Evolutionary conservation across 2,888 invertebrate species (phyloP), one percentile per base, ranked within the genome.

Genomic region (Ypsolopha sequella): DNA sequence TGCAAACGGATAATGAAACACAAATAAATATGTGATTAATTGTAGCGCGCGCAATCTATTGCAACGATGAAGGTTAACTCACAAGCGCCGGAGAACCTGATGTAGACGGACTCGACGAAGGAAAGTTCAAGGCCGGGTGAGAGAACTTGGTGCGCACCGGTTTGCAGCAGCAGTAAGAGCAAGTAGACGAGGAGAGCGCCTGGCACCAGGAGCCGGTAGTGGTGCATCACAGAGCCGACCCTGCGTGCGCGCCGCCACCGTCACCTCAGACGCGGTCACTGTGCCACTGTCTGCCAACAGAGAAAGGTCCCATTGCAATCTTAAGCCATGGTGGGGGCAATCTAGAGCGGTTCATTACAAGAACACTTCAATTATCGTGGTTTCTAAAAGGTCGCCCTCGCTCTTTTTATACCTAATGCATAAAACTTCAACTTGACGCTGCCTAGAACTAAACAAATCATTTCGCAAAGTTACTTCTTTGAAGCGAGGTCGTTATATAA

Each of bases 81-180:
- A 86, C 86, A 86, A 70, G 84, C 82, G 59, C 78, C 68, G 54
- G 86, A 86, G 57, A 86, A 61, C 62, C 70, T 78, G 43, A 71
- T 76, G 63, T 81, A 85, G 43, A 86, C 65, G 41, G 72, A 69
- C 58, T 86, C 86, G 24, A 80, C 80, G 59, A 86, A 81, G 57
- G 68, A 76, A 36, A 82, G 75, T 57, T 77, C 71, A 7, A 66
- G 53, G 24, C 62, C 58, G 9, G 58, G 11, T 10, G 11, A 7
- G 7, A 39, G 8, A 1, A 13, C 34, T 11, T 13, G 13, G 34
- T 34, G 38, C 7, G 44, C 24, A 11, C n/a, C 10, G 51, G 24
- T 13, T 7, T n/a, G 46, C 7, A 33, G 44, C 35, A 9, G 34
- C 39, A 7, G 38, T 33, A 33, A 13, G 36, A 45, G 44, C 51